phyloP scores from a whole-genome alignment of 2,797 vertebrate genomes.

The Sebastes steindachneri region DNA sequence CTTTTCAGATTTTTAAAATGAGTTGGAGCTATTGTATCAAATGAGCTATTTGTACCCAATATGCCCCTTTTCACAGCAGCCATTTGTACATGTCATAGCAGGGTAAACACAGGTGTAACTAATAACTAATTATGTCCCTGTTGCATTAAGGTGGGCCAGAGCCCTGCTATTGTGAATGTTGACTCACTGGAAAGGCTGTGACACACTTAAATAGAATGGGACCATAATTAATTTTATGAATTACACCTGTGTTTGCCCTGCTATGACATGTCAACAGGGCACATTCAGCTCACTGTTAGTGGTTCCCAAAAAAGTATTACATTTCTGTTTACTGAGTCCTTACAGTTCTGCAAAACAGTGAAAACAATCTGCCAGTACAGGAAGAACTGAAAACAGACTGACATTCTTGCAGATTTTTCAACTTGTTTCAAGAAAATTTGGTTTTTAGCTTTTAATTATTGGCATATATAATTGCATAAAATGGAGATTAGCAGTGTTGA shows the following conservation, averaged over 20 bases:
- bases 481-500: background rate
- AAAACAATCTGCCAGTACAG: no score
- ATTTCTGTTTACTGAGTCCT: background rate
- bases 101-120: fast-evolving
- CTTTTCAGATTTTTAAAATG: background rate
- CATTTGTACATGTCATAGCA: no score
- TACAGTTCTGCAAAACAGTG: background rate
- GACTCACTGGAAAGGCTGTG: background rate
- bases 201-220: background rate
- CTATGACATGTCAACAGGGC: no score
- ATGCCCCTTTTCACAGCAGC: no score
- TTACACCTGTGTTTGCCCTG: background rate
- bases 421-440: background rate
- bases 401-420: background rate
- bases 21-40: background rate
- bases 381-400: background rate
- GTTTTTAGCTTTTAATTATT: background rate
- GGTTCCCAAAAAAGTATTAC: no score
- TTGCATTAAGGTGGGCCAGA: no score
- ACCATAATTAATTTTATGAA: background rate
- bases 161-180: background rate
- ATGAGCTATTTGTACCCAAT: background rate
- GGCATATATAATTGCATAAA: background rate
- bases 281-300: background rate
- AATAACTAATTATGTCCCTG: background rate